Evolutionary conservation across 2,888 invertebrate genomes (phyloP).

Genomic region (Chrysolina americana): DNA sequence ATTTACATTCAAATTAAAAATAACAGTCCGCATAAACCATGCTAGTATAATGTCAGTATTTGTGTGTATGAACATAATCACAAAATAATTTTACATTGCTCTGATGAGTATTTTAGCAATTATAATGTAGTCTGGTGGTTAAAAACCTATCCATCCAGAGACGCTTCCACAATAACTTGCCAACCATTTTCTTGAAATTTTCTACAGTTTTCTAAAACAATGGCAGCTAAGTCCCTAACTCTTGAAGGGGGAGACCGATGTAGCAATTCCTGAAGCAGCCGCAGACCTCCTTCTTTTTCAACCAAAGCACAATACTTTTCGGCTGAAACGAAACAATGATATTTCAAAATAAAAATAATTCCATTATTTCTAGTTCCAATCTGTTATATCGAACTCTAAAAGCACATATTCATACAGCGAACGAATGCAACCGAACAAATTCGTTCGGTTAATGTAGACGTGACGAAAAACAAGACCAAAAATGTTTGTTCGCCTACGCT

Average conservation of each 20-base stretch:
- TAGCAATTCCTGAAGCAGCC: conserved; percentile 79
- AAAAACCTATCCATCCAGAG: conserved; percentile 50
- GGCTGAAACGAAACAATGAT: conserved; percentile 73
- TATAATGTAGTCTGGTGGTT: conserved; percentile 28
- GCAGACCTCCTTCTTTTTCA: conserved; percentile 87
- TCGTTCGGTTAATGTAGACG: no score
- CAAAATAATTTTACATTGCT: conserved; percentile 50
- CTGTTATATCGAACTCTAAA: no score
- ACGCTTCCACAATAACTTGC: conserved; percentile 52
- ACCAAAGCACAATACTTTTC: conserved; percentile 93
- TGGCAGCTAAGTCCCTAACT: conserved; percentile 79
- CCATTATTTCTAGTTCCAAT: no score
- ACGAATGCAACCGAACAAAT: no score
- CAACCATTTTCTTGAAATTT: conserved; percentile 59
- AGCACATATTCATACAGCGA: no score
- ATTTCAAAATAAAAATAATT: conserved; percentile 5
- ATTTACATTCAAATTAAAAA: conserved; percentile 45
- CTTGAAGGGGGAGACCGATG: conserved; percentile 76
- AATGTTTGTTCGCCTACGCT: no score
- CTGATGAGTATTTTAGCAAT: conserved; percentile 54
- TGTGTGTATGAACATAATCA: conserved; percentile 44
- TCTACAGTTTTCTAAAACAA: conserved; percentile 79
- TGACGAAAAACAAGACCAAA: no score
- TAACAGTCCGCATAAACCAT: conserved; percentile 47
- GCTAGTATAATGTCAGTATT: conserved; percentile 31